A percentile compares a stretch with the other conserved stretches of the same genome.
Conservation (phyloP, 92 coral and sea anemone species). For the Muricea muricata region DNA sequence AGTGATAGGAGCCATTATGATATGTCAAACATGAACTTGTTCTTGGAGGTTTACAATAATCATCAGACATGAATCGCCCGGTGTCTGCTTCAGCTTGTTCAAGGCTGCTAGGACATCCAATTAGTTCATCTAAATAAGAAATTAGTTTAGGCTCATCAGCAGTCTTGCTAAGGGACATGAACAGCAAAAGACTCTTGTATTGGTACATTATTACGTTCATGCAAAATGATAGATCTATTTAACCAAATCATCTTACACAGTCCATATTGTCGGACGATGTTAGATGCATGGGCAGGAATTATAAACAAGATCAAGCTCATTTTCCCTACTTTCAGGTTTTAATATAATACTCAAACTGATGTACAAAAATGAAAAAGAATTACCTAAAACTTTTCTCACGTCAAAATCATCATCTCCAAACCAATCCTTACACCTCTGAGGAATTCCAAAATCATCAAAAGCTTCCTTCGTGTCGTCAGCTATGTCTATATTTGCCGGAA, state of each 20-base stretch:
- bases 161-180: too few relatives aligned
- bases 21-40: constrained; percentile 54
- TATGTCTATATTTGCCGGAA: not conserved
- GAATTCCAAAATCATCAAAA: not conserved
- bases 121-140: constrained; percentile 18
- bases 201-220: too few relatives aligned
- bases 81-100: constrained; percentile 82
- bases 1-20: constrained; percentile 70
- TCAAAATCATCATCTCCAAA: constrained; percentile 13
- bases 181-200: too few relatives aligned
- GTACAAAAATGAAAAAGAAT: not conserved
- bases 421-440: constrained; percentile 25
- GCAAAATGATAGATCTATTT: too few relatives aligned
- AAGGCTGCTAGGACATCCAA: constrained; percentile 70
- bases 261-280: too few relatives aligned
- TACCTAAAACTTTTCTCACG: not conserved
- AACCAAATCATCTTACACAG: too few relatives aligned
- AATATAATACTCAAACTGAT: too few relatives aligned
- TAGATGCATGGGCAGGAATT: too few relatives aligned
- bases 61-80: constrained; percentile 76
- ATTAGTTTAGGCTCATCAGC: too few relatives aligned
- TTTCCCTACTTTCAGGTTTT: too few relatives aligned
- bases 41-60: constrained; percentile 60
- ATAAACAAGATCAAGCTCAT: too few relatives aligned
- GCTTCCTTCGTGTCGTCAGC: not conserved